Percentiles rank a stretch among this genome's conserved stretches.
These are phyloP conservation scores for Macquaria australasica DNA, from an alignment of 2,113 vertebrate genomes.

Conservation along the genomic window DNA sequence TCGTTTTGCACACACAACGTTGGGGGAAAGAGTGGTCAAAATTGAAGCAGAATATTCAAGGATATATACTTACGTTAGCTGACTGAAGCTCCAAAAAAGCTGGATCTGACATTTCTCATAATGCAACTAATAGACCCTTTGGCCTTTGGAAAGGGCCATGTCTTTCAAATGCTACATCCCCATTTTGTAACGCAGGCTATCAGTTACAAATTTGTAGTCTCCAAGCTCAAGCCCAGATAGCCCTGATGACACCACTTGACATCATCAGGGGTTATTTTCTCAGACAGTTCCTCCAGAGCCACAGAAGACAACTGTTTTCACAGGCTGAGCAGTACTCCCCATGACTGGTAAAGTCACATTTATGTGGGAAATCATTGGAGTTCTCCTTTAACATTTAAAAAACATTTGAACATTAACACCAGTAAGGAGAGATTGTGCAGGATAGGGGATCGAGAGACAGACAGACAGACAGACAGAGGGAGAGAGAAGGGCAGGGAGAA, in stretches of 20 bases:
- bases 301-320: constrained; percentile 11
- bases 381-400: neutral
- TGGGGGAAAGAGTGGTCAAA: neutral
- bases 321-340: neutral
- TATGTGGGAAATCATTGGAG: neutral
- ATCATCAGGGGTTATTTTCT: neutral
- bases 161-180: neutral
- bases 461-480: constrained; percentile 13
- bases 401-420: neutral
- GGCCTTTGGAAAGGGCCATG: neutral
- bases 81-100: neutral
- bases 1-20: neutral
- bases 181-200: neutral
- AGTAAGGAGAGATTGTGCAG: neutral
- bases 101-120: neutral
- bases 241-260: neutral
- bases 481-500: constrained; percentile 20
- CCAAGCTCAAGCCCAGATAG: neutral
- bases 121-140: neutral
- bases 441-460: constrained; percentile 17
- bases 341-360: neutral
- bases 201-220: neutral
- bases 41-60: neutral
- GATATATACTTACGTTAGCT: neutral
- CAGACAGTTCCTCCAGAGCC: neutral